Evolutionary conservation across 2,888 invertebrate genomes (phyloP), one percentile per base, ranked within the genome.

Genomic region (Hybos culiciformis): DNA sequence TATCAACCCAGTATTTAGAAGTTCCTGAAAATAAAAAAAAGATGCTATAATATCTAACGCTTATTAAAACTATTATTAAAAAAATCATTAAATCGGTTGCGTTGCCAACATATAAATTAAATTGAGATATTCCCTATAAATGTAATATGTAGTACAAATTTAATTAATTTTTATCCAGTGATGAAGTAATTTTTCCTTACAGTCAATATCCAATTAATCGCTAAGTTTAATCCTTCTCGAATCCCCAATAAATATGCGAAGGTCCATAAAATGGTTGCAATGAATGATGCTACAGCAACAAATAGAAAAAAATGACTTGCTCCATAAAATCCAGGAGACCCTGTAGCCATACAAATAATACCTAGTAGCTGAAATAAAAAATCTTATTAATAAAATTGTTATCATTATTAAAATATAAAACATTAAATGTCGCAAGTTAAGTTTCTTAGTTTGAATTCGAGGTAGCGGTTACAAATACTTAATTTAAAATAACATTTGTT

Each of bases 221-320:
- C 83, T 46, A 86, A 60, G 57, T 76, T 80, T 31, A 87, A 70
- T 3, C 80, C 82, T 56, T 87, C 86, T 50, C 82, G 75, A 51
- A 90, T 75, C 49, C 85, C 81, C 51, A 90, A 69, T 46, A 88
- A 68, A 61, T 85, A 88, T 39, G 86, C 75, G 59, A 83, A 77
- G 44, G 77, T 73, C 87, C 88, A 86, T 56, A 88, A 69, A 40
- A 88, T 68, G 1, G 84, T 86, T 39, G 79, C 74, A 56, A 91
- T 85, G 69, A 91, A 91, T 49, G 83, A 77, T 48, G 79, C 73
- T 47, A 83, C 82, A 15, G 78, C 83, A 41, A 88, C 87, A 60
- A 88, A 86, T 46, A 88, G 74, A 70, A 88, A 92, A 75, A 83
- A 90, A 51, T 81, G 77, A 11, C 84, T 80, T 39, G 75, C 78